Evolutionary conservation across 1,140 invertebrate species (phyloP).

Genomic region (Drosophila teissieri): DNA sequence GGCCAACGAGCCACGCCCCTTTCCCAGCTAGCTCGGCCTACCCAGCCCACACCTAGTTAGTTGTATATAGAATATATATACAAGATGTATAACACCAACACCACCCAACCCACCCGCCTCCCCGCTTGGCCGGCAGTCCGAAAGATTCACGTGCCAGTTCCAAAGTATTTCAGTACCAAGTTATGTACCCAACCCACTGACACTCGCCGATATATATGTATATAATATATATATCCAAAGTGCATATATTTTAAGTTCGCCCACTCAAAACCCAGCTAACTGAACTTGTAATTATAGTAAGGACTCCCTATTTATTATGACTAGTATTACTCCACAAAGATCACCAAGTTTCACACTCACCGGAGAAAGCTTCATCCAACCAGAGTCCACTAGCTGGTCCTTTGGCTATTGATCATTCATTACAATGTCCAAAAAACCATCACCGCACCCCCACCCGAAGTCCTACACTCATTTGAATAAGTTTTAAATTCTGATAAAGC

Average conservation of each 20-base stretch:
- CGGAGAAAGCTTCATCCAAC: background rate
- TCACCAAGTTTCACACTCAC: background rate
- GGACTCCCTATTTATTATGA: conserved; percentile 34
- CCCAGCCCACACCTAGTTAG: conserved; percentile 1
- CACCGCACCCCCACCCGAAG: background rate
- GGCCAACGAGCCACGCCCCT: conserved; percentile 29
- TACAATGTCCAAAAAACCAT: conserved; percentile 1
- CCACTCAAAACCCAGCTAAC: conserved; percentile 11
- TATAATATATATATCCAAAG: background rate
- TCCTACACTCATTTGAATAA: conserved; percentile 15
- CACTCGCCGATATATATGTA: conserved; percentile 7
- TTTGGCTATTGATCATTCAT: conserved; percentile 30
- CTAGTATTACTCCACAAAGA: conserved; percentile 37
- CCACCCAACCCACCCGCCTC: background rate
- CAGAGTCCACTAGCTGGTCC: background rate
- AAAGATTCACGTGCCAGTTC: background rate
- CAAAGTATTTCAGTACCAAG: conserved; percentile 11
- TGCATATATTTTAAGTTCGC: conserved; percentile 2
- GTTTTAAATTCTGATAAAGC: conserved; percentile 25
- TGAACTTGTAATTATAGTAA: conserved; percentile 46
- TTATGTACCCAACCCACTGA: conserved; percentile 1
- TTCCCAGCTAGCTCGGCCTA: conserved; percentile 31
- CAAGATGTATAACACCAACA: conserved; percentile 6
- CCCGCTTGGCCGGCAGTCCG: background rate
- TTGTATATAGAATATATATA: conserved; percentile 46